phyloP scores from a whole-genome alignment of 2,797 vertebrate genomes.

The Darevskia mixta region DNA sequence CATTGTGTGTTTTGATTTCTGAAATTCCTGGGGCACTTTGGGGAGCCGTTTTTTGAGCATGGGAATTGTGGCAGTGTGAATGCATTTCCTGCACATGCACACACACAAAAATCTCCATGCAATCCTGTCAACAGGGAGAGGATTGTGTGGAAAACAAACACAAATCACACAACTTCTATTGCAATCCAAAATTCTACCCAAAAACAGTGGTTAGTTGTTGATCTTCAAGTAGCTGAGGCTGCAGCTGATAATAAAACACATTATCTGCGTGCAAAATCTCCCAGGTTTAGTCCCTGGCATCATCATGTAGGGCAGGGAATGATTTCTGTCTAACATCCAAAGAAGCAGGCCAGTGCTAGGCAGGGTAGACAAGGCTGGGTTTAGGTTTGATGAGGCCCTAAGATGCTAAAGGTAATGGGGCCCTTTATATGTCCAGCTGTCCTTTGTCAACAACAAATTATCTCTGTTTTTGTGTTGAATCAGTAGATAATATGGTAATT shows the following conservation, averaged over 20 bases:
- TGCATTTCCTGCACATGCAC: neutral
- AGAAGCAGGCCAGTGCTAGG: too few species aligned
- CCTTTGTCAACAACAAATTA: too few species aligned
- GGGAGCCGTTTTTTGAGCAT: neutral
- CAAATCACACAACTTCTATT: neutral
- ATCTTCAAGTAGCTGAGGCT: neutral
- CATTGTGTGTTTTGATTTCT: neutral
- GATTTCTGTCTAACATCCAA: too few species aligned
- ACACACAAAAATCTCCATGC: neutral
- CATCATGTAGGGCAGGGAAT: too few species aligned
- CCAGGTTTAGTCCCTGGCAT: too few species aligned
- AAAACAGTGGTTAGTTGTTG: neutral
- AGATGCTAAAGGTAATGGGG: too few species aligned
- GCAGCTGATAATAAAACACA: neutral
- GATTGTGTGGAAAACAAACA: neutral
- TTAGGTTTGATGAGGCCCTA: too few species aligned
- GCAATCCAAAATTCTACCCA: neutral
- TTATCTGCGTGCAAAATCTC: too few species aligned
- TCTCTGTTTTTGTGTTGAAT: too few species aligned
- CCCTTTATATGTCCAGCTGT: too few species aligned
- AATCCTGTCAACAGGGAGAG: neutral
- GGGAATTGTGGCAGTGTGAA: neutral
- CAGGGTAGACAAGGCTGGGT: too few species aligned
- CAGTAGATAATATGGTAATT: too few species aligned
- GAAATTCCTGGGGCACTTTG: neutral